Evolutionary conservation across 2,888 invertebrate species (phyloP).

Genomic region (Rhimphoctona megacephalus): DNA sequence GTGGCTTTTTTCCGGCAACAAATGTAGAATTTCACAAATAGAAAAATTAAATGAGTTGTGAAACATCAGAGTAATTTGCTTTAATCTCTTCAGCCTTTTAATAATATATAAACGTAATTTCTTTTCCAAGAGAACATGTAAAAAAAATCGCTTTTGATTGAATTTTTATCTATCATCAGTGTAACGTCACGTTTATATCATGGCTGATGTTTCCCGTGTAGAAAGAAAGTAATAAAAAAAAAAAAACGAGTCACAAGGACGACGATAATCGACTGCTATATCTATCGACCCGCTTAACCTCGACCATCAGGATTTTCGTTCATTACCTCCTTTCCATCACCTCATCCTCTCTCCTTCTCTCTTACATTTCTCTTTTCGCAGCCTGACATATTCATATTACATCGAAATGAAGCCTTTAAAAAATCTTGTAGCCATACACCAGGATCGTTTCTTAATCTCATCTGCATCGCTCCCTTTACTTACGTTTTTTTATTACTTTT

Average conservation of each 20-base stretch:
- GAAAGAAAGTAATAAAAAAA: conserved; percentile 23
- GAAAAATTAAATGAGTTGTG: background rate
- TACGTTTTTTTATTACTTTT: background rate
- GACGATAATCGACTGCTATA: conserved; percentile 18
- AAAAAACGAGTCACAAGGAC: conserved; percentile 23
- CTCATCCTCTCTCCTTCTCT: background rate
- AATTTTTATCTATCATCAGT: conserved; percentile 6
- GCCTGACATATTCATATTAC: conserved; percentile 6
- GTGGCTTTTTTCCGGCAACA: conserved; percentile 14
- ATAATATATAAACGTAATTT: background rate
- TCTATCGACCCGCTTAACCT: conserved; percentile 48
- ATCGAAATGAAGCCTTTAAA: background rate
- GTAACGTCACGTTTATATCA: conserved; percentile 26
- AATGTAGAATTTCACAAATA: background rate
- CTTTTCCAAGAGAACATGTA: background rate
- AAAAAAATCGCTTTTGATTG: conserved; percentile 5
- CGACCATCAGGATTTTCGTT: conserved; percentile 45
- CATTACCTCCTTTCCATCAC: conserved; percentile 12
- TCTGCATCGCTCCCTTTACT: background rate
- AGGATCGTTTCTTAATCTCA: background rate
- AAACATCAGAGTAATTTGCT: background rate
- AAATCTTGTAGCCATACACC: background rate
- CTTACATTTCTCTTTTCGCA: background rate
- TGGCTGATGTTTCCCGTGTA: conserved; percentile 8
- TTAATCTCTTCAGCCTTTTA: conserved; percentile 3